Evolutionary conservation across 2,797 vertebrate species (phyloP).

Genomic region (Danio aesculapii): DNA sequence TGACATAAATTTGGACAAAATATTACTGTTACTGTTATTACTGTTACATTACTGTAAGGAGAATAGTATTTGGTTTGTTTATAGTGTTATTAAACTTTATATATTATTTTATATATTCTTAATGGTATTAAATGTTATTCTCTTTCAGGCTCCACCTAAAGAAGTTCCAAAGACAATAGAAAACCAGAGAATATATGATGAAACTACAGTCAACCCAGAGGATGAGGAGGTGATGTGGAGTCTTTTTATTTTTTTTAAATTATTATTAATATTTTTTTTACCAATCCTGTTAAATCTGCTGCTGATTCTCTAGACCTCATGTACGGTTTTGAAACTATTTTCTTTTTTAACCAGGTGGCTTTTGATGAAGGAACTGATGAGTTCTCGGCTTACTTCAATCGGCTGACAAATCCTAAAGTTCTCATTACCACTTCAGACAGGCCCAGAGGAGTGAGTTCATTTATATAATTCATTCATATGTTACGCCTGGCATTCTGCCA

Average conservation of each 20-base stretch:
- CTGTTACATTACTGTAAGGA: no score
- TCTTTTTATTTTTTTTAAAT: no score
- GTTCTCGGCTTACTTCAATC: conserved; percentile 97
- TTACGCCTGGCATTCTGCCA: no score
- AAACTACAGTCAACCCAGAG: conserved; percentile 92
- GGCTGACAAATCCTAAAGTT: conserved; percentile 92
- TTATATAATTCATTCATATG: background rate
- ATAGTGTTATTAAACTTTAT: no score
- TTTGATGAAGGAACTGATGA: conserved; percentile 98
- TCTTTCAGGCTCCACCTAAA: conserved; percentile 91
- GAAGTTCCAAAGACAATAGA: conserved; percentile 96
- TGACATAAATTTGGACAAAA: no score
- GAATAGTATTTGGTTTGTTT: no score
- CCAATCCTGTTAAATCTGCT: background rate
- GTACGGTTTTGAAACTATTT: background rate
- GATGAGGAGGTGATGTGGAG: conserved; percentile 93
- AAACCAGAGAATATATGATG: conserved; percentile 94
- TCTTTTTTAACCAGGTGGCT: conserved; percentile 80
- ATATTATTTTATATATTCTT: no score
- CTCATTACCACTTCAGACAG: conserved; percentile 98
- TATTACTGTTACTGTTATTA: no score
- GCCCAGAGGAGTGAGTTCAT: conserved; percentile 89
- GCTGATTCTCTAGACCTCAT: background rate
- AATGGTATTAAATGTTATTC: background rate
- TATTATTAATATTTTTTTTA: no score